Conservation (phyloP, 2,888 invertebrate genomes). For the Oligia strigilis region DNA sequence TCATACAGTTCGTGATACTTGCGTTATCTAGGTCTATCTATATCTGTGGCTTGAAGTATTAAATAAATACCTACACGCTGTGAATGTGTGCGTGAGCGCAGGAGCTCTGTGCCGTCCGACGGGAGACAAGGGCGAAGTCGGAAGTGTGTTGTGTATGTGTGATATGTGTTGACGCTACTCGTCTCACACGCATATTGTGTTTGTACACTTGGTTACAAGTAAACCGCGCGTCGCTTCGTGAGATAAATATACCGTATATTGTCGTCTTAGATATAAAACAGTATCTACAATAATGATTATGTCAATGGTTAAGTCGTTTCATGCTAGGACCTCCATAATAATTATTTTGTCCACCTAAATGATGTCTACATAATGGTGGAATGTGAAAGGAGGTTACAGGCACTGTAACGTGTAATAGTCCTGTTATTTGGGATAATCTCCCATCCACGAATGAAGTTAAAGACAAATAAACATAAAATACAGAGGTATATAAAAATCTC, state of each 20-base stretch:
- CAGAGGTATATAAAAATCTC: constrained; percentile 66
- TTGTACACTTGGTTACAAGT: background rate
- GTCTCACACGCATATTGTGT: background rate
- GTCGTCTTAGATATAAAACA: constrained; percentile 9
- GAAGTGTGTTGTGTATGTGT: background rate
- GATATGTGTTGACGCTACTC: background rate
- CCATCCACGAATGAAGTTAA: constrained; percentile 28
- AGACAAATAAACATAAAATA: constrained; percentile 34
- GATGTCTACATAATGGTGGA: constrained; percentile 47
- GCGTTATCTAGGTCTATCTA: too few relatives aligned
- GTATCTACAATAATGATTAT: constrained; percentile 21
- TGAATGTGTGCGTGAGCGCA: background rate
- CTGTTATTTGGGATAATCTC: constrained; percentile 41
- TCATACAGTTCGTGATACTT: too few relatives aligned
- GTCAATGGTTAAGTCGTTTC: constrained; percentile 8
- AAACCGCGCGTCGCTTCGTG: background rate
- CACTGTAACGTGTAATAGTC: constrained; percentile 4
- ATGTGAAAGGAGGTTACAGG: constrained; percentile 53
- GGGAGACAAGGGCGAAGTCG: background rate
- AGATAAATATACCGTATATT: background rate
- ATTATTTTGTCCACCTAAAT: constrained; percentile 19
- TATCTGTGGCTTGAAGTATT: too few relatives aligned
- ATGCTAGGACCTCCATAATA: constrained; percentile 19
- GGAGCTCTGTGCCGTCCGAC: background rate
- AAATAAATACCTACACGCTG: background rate